phyloP scores from a whole-genome alignment of 1,140 invertebrate genomes.

The Eriosoma lanigerum region DNA sequence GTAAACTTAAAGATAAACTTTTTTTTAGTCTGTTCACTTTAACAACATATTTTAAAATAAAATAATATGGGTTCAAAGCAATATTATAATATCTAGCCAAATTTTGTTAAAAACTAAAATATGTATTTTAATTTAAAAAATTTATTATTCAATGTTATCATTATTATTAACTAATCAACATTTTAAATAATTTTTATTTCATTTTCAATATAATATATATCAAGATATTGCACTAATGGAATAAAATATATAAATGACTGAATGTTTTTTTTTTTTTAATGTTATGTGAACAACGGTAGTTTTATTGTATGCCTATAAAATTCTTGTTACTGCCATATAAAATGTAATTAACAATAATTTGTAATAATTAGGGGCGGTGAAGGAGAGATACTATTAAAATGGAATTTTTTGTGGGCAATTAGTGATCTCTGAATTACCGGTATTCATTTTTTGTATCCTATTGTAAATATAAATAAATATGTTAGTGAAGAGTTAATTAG shows the following conservation, averaged over 20 bases:
- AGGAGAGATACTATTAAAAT: conserved; percentile 25
- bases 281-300: conserved; percentile 8
- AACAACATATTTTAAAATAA: not conserved
- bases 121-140: too few relatives aligned
- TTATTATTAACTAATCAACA: not conserved
- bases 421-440: conserved; percentile 49
- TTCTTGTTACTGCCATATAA: conserved; percentile 35
- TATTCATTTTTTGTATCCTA: conserved; percentile 52
- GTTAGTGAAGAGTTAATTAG: conserved; percentile 48
- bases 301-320: conserved; percentile 1
- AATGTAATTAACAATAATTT: not conserved
- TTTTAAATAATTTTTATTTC: too few relatives aligned
- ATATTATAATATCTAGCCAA: not conserved
- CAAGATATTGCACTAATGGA: not conserved
- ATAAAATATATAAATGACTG: conserved; percentile 29
- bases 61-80: not conserved
- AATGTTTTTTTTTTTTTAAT: conserved; percentile 17
- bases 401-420: conserved; percentile 38
- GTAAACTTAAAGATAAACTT: too few relatives aligned
- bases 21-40: not conserved
- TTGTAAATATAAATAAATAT: conserved; percentile 35
- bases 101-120: not conserved
- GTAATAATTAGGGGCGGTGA: not conserved
- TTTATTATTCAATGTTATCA: not conserved
- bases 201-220: not conserved